Conservation (phyloP, 2,888 invertebrate species). For the Teleogryllus oceanicus region DNA sequence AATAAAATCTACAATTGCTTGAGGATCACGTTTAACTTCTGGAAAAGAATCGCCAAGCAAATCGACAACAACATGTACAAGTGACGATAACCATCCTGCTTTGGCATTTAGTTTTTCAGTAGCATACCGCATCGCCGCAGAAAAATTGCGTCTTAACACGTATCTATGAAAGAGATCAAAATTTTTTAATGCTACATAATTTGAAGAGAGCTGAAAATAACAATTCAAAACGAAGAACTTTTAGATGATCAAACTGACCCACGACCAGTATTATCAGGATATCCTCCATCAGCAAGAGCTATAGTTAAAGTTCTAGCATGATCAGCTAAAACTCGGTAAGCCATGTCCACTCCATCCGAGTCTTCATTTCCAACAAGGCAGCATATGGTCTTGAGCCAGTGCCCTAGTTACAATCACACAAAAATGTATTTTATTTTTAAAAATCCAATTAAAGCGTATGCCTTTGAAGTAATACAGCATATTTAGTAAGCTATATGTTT, state of each 20-base stretch:
- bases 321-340: conserved; percentile 96
- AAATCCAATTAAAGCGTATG: no score
- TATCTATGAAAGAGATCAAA: conserved; percentile 55
- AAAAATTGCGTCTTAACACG: conserved; percentile 89
- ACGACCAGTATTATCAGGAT: conserved; percentile 94
- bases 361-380: conserved; percentile 87
- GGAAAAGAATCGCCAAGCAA: conserved; percentile 67
- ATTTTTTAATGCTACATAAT: no score
- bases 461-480: no score
- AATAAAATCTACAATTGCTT: conserved; percentile 86
- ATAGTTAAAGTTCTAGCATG: conserved; percentile 96
- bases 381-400: conserved; percentile 80
- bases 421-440: no score
- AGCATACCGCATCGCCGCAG: conserved; percentile 90
- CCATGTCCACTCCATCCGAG: conserved; percentile 94
- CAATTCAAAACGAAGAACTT: neutral
- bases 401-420: conserved; percentile 49
- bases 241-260: conserved; percentile 56
- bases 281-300: conserved; percentile 93
- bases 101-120: conserved; percentile 95
- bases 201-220: no score
- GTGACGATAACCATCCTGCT: conserved; percentile 87
- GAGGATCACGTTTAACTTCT: conserved; percentile 54
- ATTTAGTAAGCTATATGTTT: no score
- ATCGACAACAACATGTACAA: conserved; percentile 86